Evolutionary conservation across 2,113 vertebrate genomes (phyloP).

Genomic region (Centropristis striata): DNA sequence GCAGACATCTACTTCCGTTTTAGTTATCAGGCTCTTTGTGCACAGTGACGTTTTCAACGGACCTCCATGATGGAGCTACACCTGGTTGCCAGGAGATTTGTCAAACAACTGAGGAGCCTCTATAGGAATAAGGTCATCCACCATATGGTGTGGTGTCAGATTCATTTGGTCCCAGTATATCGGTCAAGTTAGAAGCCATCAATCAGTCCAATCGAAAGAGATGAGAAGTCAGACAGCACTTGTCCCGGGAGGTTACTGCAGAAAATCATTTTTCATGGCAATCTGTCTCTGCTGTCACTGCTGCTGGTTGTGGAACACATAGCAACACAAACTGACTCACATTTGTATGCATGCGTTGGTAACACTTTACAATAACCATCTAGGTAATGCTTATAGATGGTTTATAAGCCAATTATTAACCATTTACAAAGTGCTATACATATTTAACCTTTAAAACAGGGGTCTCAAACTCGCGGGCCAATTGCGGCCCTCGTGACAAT

Average conservation of each 20-base stretch:
- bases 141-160: slow-evolving; percentile 30
- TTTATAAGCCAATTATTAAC: no score
- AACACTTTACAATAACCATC: no score
- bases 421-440: no score
- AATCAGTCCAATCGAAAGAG: slow-evolving; percentile 27
- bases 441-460: no score
- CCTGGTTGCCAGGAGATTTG: slow-evolving; percentile 13
- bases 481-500: no score
- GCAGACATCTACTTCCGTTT: neutral
- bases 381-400: no score
- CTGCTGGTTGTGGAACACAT: neutral
- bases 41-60: neutral
- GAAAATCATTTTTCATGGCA: slow-evolving; percentile 6
- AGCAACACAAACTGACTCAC: neutral
- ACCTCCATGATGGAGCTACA: slow-evolving; percentile 2
- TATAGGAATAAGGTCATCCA: slow-evolving; percentile 14
- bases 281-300: neutral
- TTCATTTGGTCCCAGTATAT: neutral
- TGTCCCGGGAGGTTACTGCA: slow-evolving; percentile 4
- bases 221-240: slow-evolving; percentile 6
- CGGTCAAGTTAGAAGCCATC: slow-evolving; percentile 25
- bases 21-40: slow-evolving; percentile 25
- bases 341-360: neutral
- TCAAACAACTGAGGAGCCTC: slow-evolving; percentile 13
- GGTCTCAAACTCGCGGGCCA: no score